Evolutionary conservation across 2,888 invertebrate genomes (phyloP), one percentile per base, ranked within the genome.

Genomic region (Ophion slaviceki): DNA sequence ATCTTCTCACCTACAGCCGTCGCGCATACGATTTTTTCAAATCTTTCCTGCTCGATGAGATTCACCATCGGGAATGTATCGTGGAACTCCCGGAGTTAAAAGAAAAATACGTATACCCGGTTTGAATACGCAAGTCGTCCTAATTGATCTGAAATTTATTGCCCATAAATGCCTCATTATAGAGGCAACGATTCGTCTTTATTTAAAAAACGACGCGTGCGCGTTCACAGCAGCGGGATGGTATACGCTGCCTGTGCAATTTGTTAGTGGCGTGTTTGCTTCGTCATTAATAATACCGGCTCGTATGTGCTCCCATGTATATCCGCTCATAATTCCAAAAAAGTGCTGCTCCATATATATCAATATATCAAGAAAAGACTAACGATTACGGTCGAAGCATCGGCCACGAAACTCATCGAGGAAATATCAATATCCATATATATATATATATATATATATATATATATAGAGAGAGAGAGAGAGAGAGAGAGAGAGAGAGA

Each of bases 121-220:
- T 17, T 17, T 5, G 53, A 53, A 53, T 57, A 72, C 83, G 64
- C 66, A 28, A 68, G 57, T 80, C 79, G 89, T 90, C 88, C 89
- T 90, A 91, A 91, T 92, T 89, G 88, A 82, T 86, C 80, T 67
- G 32, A 82, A 90, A 91, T 91, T 91, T 91, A 91, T 91, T 87
- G 86, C 89, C 81, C 87, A 87, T 90, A 90, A 91, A 90, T 90
- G 88, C 84, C 86, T 89, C 87, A 90, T 90, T 90, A 89, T 90
- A 88, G 75, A 80, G 45, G 47, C 74, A 76, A 72, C 87, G 85
- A 90, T 90, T 90, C 88, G 87, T 90, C 89, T 89, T 90, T 88
- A 89, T 91, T 90, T 88, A 89, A 88, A 85, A 32, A 47, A 76
- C 32, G 32, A 70, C 68, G 62, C 67, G 57, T 36, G 76, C 68